A percentile compares a stretch with the other conserved stretches of the same genome.
These are phyloP conservation scores for Dynastes hyllus DNA, from an alignment of 2,888 invertebrate species.

Conservation along the genomic window DNA sequence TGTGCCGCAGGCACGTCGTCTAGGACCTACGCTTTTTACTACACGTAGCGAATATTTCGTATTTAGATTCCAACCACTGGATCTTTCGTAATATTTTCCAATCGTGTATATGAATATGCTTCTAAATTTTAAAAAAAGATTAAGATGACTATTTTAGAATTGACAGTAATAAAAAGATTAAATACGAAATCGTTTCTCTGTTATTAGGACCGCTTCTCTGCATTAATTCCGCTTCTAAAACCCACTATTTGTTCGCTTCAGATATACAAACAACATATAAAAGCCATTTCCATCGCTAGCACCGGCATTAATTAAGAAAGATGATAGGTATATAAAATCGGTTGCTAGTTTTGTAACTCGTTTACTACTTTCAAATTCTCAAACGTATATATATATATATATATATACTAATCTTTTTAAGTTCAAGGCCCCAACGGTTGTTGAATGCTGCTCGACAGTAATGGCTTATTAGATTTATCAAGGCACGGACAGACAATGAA, in stretches of 20 bases:
- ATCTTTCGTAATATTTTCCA: neutral
- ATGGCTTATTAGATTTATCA: neutral
- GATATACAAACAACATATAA: neutral
- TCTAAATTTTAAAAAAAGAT: neutral
- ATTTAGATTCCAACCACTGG: neutral
- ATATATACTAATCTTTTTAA: neutral
- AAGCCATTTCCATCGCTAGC: neutral
- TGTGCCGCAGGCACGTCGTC: slow-evolving; percentile 18
- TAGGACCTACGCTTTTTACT: neutral
- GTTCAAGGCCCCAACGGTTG: slow-evolving; percentile 3
- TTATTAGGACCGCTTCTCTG: neutral
- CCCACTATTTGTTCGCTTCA: too few relatives aligned
- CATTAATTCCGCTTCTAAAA: slow-evolving; percentile 5
- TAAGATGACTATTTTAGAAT: neutral
- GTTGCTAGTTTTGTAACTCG: slow-evolving; percentile 13
- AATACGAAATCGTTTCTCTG: neutral
- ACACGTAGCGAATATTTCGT: neutral
- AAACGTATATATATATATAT: neutral
- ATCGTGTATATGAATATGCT: neutral
- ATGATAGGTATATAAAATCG: slow-evolving; percentile 22
- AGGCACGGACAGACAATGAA: neutral
- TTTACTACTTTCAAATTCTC: slow-evolving; percentile 19
- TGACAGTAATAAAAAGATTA: neutral
- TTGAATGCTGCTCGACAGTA: neutral
- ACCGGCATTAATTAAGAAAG: slow-evolving; percentile 18